Conservation (phyloP, 2,888 invertebrate species). For the Myathropa florea region DNA sequence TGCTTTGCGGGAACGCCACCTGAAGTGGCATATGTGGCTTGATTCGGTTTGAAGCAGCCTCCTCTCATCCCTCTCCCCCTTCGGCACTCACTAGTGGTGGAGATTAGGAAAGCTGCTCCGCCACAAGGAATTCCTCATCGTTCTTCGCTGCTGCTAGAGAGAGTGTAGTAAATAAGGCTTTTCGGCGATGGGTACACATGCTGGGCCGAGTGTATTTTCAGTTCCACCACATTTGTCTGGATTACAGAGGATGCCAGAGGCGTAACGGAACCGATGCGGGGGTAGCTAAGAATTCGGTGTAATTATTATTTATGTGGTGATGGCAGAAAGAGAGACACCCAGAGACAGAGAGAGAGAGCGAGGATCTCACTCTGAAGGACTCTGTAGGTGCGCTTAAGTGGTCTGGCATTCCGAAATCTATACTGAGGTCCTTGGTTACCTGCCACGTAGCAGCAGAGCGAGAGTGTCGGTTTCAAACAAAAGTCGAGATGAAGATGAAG, state of each 20-base stretch:
- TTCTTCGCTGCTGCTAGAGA: not conserved
- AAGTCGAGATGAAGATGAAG: slow-evolving; percentile 25
- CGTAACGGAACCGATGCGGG: not conserved
- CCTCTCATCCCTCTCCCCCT: not conserved
- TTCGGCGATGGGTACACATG: slow-evolving; percentile 5
- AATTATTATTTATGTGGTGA: slow-evolving; percentile 58
- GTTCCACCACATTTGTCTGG: slow-evolving; percentile 28
- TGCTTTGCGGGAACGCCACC: slow-evolving; percentile 54
- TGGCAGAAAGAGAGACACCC: too few relatives aligned
- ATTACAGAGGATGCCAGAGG: slow-evolving; percentile 8
- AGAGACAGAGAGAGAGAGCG: not conserved
- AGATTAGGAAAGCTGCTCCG: slow-evolving; percentile 30
- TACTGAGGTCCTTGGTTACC: slow-evolving; percentile 23
- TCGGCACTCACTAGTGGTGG: slow-evolving; percentile 10
- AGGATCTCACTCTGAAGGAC: slow-evolving; percentile 23
- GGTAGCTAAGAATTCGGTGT: slow-evolving; percentile 40
- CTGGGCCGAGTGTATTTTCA: slow-evolving; percentile 14
- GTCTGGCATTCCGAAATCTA: slow-evolving; percentile 52
- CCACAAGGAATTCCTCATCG: not conserved
- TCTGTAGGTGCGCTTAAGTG: slow-evolving; percentile 33
- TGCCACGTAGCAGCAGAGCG: not conserved
- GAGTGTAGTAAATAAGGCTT: slow-evolving; percentile 6
- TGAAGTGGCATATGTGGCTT: slow-evolving; percentile 65
- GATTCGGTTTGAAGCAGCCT: slow-evolving; percentile 50
- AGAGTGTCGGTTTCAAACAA: slow-evolving; percentile 14